Evolutionary conservation across 2,797 vertebrate genomes (phyloP), one percentile per base, ranked within the genome.

Genomic region (Zenarchopterus dispar): DNA sequence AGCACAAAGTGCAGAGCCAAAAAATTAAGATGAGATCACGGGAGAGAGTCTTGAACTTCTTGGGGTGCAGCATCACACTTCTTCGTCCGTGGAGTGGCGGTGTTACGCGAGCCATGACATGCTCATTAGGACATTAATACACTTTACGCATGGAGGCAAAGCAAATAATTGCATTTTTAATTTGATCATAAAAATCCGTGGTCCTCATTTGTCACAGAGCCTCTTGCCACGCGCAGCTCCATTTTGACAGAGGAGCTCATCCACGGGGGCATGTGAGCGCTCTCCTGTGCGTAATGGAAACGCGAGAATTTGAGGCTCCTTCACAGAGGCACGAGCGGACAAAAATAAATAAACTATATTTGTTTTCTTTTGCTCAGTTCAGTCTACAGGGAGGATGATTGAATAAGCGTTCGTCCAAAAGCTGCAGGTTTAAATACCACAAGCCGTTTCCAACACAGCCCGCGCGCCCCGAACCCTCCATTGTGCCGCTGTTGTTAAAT

Each of bases 221-320:
- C 18, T 59, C 43, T 49, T 53, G 49, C 41, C 48, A 71, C 61
- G 66, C 75, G 51, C 74, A 2, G 67, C 78, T 80, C 71, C 78
- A 75, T 62, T 48, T 63, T 62, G 73, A 60, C 62, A 56, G 33
- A 54, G 60, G 53, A 45, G 31, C 75, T 70, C 44, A 58, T 56
- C 51, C 60, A 50, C n/a, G n/a, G 0, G 56, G 67, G 56, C 57
- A 76, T 75, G 67, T 62, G 82, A 69, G 73, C 65, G 75, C 69
- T 57, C 62, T 46, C 45, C 70, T 58, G 87, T 67, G 88, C 85
- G 87, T 81, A 88, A 90, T 82, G 88, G 84, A 65, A 81, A 74
- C 33, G 66, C 23, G 9, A 50, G 69, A 56, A 54, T 71, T 65
- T 28, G 45, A 54, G 17, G 54, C 60, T 52, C 56, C 11, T 10